Evolutionary conservation across 2,797 vertebrate species (phyloP).

Genomic region (Okamejei kenojei): DNA sequence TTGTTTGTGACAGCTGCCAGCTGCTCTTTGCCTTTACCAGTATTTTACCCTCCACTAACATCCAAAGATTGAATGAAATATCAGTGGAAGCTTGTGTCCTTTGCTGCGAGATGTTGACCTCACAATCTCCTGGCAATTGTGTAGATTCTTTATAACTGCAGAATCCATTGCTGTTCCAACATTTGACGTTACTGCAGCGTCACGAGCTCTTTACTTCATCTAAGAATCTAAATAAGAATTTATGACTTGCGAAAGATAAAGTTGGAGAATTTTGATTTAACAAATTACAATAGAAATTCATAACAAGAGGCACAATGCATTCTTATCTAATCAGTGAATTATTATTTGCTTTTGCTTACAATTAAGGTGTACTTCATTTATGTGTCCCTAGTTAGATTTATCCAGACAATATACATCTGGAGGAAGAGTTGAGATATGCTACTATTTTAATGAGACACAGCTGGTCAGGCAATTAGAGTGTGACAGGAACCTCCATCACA

Average conservation of each 20-base stretch:
- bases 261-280: background rate
- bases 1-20: background rate
- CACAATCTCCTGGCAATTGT: background rate
- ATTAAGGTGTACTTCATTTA: background rate
- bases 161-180: background rate
- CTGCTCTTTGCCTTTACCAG: background rate
- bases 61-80: background rate
- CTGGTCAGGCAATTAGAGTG: constrained; percentile 46
- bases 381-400: background rate
- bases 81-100: background rate
- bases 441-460: constrained; percentile 43
- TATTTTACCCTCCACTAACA: background rate
- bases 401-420: background rate
- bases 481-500: constrained; percentile 41
- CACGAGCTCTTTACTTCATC: background rate
- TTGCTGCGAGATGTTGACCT: background rate
- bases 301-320: background rate
- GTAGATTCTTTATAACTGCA: background rate
- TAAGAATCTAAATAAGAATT: background rate
- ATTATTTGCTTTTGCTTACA: constrained; percentile 6
- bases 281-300: background rate
- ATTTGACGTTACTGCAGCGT: background rate
- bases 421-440: background rate
- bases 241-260: background rate
- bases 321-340: background rate